Evolutionary conservation across 2,113 vertebrate genomes (phyloP).

Genomic region (Protobothrops flavoviridis): DNA sequence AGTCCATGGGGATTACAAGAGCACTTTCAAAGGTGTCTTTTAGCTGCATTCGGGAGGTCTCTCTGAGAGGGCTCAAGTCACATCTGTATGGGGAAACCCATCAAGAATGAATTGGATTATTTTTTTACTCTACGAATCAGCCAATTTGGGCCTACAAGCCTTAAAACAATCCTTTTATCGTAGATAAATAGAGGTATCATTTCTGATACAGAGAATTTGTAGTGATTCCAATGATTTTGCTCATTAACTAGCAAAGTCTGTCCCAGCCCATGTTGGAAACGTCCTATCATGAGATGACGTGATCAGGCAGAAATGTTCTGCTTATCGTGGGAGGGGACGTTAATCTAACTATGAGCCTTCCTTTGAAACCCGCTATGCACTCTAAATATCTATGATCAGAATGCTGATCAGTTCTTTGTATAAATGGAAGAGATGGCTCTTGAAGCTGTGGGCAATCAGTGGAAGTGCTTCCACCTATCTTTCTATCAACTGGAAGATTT

Average conservation of each 20-base stretch:
- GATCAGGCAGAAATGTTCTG: not conserved
- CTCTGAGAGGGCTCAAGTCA: not conserved
- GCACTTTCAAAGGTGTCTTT: not conserved
- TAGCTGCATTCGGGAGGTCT: not conserved
- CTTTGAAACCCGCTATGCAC: not conserved
- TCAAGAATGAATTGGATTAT: not conserved
- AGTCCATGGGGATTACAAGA: not conserved
- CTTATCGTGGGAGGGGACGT: not conserved
- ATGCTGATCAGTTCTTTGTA: not conserved
- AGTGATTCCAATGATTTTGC: not conserved
- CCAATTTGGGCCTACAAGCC: not conserved
- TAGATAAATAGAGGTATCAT: not conserved
- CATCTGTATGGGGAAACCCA: not conserved
- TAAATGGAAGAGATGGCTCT: not conserved
- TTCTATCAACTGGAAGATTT: not conserved
- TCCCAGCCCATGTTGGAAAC: not conserved
- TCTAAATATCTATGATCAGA: not conserved
- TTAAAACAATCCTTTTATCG: not conserved
- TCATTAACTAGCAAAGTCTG: not conserved
- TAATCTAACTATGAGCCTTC: not conserved
- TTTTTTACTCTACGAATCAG: not conserved
- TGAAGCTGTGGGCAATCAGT: not conserved
- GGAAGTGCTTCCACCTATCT: not conserved
- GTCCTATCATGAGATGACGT: not conserved
- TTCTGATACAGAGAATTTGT: not conserved